Evolutionary conservation across 1,140 invertebrate genomes (phyloP), one percentile per base, ranked within the genome.

Genomic region (Elymnias hypermnestra): DNA sequence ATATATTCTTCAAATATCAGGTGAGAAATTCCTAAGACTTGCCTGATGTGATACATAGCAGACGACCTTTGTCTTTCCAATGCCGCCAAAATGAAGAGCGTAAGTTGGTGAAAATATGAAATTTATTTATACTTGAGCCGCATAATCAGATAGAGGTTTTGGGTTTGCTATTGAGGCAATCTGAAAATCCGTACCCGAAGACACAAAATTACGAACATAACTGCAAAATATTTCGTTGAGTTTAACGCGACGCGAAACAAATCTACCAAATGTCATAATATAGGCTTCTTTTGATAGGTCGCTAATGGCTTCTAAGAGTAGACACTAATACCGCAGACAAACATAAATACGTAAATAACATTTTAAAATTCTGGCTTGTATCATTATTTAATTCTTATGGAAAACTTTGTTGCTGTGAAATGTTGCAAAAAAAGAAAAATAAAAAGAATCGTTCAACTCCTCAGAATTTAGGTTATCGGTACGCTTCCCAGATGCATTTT

Each of bases 141-240:
- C 33, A 10, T 12, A 48, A 8, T 54, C n/a, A n/a, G n/a, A n/a
- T n/a, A n/a, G n/a, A n/a, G n/a, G n/a, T n/a, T n/a, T n/a, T n/a
- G n/a, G n/a, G n/a, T n/a, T n/a, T n/a, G n/a, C n/a, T n/a, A n/a
- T n/a, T n/a, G n/a, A n/a, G n/a, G n/a, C n/a, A n/a, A 19, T 22
- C 6, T 37, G 31, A 33, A 9, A 7, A 39, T 17, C 25, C 3
- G 12, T 10, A 1, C 46, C n/a, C n/a, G n/a, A n/a, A n/a, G n/a
- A n/a, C n/a, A n/a, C n/a, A n/a, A n/a, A n/a, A n/a, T n/a, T n/a
- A 0, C 50, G 37, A 12, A 41, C 43, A 6, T 53, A 52, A 13
- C 53, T 50, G 1, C 36, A 45, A 33, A 40, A 53, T 14, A 57
- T 45, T 37, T 53, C 49, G 13, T 21, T 14, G 26, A 45, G 48